These are phyloP conservation scores for Pimephales promelas DNA, from an alignment of 2,113 vertebrate species.

Conservation along the genomic window DNA sequence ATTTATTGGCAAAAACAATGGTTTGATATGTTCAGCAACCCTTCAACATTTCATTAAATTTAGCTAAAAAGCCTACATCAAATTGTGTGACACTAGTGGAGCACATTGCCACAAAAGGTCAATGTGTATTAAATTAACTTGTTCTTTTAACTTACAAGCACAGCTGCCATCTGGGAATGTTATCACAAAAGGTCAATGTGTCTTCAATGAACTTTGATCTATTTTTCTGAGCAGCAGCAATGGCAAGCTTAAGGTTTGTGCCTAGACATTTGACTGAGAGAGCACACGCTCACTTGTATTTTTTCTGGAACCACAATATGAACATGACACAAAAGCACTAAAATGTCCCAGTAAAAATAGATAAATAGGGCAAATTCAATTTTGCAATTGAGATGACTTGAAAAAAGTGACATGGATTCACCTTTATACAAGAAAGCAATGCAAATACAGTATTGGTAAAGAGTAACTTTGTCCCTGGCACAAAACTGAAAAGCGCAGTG, in stretches of 20 bases:
- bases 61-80: neutral
- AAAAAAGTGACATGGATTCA: too few relatives aligned
- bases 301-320: neutral
- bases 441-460: neutral
- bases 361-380: too few relatives aligned
- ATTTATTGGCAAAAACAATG: neutral
- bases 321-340: neutral
- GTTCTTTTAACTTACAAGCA: conserved; percentile 3
- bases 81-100: neutral
- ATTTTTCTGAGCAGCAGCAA: neutral
- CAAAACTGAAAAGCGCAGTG: neutral
- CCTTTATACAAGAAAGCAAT: neutral
- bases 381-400: too few relatives aligned
- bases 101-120: neutral
- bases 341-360: neutral
- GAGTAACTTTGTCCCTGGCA: neutral
- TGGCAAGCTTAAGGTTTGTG: neutral
- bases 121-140: neutral
- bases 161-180: neutral
- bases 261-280: neutral
- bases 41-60: neutral
- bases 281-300: neutral
- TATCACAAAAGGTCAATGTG: neutral
- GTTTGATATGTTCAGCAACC: neutral
- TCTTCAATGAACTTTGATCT: neutral